Conservation (phyloP, 2,113 vertebrate species). For the Pomatorhinus ruficollis region DNA sequence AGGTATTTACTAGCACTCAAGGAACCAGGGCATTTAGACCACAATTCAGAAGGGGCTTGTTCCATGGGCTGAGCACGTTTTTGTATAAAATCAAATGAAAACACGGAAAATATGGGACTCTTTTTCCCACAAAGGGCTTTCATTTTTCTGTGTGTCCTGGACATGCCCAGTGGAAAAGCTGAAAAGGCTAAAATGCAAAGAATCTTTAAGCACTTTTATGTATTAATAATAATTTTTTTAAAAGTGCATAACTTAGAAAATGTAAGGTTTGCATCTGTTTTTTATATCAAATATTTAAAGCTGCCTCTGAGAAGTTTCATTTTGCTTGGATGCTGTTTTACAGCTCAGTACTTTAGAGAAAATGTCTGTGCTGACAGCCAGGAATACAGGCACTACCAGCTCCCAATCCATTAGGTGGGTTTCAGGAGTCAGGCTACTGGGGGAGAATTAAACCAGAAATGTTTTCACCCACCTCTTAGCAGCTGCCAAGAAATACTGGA, state of each 20-base stretch:
- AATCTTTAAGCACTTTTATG: not conserved
- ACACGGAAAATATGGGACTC: not conserved
- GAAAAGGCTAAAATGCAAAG: not conserved
- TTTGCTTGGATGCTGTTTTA: not conserved
- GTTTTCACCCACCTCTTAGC: not conserved
- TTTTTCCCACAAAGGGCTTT: not conserved
- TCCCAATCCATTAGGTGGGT: not conserved
- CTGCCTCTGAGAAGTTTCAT: not conserved
- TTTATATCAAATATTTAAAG: not conserved
- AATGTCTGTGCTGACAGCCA: not conserved
- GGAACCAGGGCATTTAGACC: not conserved
- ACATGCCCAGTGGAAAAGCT: not conserved
- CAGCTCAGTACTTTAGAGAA: not conserved
- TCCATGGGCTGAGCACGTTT: not conserved
- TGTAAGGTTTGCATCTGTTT: not conserved
- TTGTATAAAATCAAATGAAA: slow-evolving; percentile 11
- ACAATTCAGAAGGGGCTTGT: not conserved
- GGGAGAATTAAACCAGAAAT: not conserved
- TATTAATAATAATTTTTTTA: not conserved
- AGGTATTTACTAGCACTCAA: slow-evolving; percentile 14
- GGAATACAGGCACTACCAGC: not conserved
- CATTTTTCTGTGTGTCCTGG: not conserved
- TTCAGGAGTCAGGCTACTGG: not conserved
- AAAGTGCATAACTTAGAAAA: not conserved
- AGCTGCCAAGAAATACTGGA: not conserved